Evolutionary conservation across 64 coral and sea anemone species (phyloP), one percentile per base, ranked within the genome.

Genomic region (Pachyseris speciosa): DNA sequence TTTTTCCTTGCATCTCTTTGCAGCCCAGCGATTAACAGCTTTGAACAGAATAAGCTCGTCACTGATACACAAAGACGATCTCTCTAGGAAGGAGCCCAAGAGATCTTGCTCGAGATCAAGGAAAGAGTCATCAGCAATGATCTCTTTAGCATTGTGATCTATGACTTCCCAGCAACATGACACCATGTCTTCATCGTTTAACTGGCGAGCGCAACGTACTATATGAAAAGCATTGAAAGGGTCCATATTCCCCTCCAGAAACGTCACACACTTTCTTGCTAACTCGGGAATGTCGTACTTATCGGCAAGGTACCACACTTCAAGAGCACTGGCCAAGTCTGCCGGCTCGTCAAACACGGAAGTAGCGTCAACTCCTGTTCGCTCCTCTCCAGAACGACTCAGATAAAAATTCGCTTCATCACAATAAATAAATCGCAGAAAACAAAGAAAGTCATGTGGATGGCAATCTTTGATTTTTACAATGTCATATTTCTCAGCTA

Each of bases 361-460:
- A 45, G 43, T 45, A 11, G 43, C 43, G 43, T 45, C 11, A 6
- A 6, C 11, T 11, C 43, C 43, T 11, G 43, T 6, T 4, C 11
- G 4, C 11, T 45, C 43, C 4, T 11, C 43, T 45, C 43, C 43
- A 45, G 43, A 45, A n/a, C n/a, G n/a, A 45, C 11, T 45, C 4
- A 4, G 43, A 45, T 45, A 38, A 7, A 89, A 67, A 63, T 15
- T 76, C 0, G 43, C 74, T 37, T 49, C 55, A 20, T 89, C 87
- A 19, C 52, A 33, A 20, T 89, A 79, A 5, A 89, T 12, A 60
- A 29, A 66, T 47, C 59, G 55, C 67, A 89, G 63, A 11, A 89
- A 51, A n/a, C 75, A 49, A 36, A 72, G 42, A 3, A 89, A 43
- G 12, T 38, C 43, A 25, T 89, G 73, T 47, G 67, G 43, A 26